Evolutionary conservation across 2,888 invertebrate species (phyloP).

Genomic region (Amblyjoppa proteus): DNA sequence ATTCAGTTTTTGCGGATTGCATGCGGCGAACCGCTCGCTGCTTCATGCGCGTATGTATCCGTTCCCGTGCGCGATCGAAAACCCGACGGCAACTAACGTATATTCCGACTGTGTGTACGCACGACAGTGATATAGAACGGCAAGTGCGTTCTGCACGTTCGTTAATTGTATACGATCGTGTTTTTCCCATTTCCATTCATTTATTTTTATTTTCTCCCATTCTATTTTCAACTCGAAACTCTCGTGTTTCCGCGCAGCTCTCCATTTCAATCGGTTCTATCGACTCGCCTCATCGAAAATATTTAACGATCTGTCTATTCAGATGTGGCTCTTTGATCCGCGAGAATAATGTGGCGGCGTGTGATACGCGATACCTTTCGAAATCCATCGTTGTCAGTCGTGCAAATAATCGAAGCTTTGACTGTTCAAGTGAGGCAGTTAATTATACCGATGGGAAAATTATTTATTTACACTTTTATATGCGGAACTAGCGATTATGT

Average conservation of each 20-base stretch:
- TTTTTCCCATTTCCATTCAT: slow-evolving; percentile 38
- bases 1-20: slow-evolving; percentile 57
- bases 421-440: not conserved
- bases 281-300: slow-evolving; percentile 17
- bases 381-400: not conserved
- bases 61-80: not conserved
- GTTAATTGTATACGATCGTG: slow-evolving; percentile 54
- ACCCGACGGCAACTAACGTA: slow-evolving; percentile 28
- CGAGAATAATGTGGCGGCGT: not conserved
- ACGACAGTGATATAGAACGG: slow-evolving; percentile 13
- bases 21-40: slow-evolving; percentile 45
- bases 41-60: not conserved
- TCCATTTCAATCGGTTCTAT: slow-evolving; percentile 13
- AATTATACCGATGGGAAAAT: not conserved
- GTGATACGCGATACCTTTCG: not conserved
- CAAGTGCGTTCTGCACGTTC: slow-evolving; percentile 7
- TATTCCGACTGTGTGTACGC: not conserved
- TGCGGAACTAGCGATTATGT: not conserved
- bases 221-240: slow-evolving; percentile 38
- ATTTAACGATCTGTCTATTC: not conserved
- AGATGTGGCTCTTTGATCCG: not conserved
- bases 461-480: not conserved
- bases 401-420: not conserved
- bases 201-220: not conserved
- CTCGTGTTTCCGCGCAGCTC: slow-evolving; percentile 10